Base-by-base conservation (phyloP, 2,888 invertebrate genomes). In the Apamea anceps region DNA sequence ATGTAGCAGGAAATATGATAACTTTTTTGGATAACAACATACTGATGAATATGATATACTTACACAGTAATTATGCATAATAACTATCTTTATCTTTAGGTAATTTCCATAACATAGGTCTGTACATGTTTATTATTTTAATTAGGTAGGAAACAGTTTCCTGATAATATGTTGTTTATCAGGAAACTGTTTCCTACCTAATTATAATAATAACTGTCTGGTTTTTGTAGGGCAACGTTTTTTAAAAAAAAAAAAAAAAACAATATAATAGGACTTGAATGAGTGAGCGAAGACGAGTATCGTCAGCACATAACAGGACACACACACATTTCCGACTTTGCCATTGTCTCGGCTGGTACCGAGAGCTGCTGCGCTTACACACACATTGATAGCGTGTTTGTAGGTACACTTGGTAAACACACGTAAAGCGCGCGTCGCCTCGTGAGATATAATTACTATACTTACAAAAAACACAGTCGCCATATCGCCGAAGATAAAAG, bases 1-100 rank as follows among this genome's bases (percentile, higher is more conserved):
- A 37, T n/a, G 15, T 25, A 62, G 72, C 18, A 75, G 80, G 68
- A 80, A 54, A 21, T 28, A 51, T 63, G 1, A n/a, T n/a, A n/a
- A n/a, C n/a, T n/a, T n/a, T n/a, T n/a, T n/a, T n/a, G n/a, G 28
- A 18, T 10, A 25, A 18, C 2, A 60, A 79, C 4, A 45, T 48
- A 21, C 45, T 48, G 12, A 75, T n/a, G n/a, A n/a, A n/a, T n/a
- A n/a, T n/a, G n/a, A n/a, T n/a, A n/a, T 32, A 25, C 18, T 18
- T 18, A 37, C 4, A 42, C 28, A 28, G 45, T 28, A 63, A 32
- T 32, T 12, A 12, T 45, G 3, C 18, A n/a, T n/a, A 21, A 70
- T 21, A 45, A 45, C 21, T 45, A 68, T 21, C 28, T 48, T 21
- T 72, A 25, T 21, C 28, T 48, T 21, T 72, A 25, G 3, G 13